phyloP scores from a whole-genome alignment of 2,113 vertebrate genomes.

The Chionis minor region DNA sequence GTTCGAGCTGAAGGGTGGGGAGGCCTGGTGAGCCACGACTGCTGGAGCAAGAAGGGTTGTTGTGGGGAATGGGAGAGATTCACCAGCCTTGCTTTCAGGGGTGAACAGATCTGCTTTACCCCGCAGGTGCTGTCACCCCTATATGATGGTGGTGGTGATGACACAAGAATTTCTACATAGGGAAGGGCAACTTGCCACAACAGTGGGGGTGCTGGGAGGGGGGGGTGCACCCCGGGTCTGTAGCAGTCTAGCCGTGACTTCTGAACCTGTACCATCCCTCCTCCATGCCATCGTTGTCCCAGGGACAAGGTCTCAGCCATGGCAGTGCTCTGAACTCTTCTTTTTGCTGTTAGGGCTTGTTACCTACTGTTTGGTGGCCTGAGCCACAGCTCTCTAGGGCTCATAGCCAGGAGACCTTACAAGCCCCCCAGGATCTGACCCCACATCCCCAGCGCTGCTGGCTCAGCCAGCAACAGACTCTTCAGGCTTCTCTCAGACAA shows the following conservation, averaged over 20 bases:
- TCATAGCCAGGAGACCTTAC: background rate
- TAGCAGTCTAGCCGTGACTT: too few relatives aligned
- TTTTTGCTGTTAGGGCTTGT: background rate
- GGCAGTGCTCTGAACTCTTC: background rate
- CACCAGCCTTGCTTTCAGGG: background rate
- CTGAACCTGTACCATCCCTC: background rate
- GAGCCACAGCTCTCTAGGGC: background rate
- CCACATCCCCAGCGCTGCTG: accelerated
- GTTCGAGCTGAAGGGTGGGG: background rate
- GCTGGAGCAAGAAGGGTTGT: background rate
- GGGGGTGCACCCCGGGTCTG: too few relatives aligned
- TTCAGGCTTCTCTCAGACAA: background rate
- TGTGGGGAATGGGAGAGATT: background rate
- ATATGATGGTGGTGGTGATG: accelerated
- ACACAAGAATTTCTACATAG: background rate
- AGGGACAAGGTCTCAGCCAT: background rate
- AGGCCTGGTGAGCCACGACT: accelerated
- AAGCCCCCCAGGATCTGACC: background rate
- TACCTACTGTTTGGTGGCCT: background rate
- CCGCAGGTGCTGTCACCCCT: background rate
- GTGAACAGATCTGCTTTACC: background rate
- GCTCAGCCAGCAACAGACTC: background rate
- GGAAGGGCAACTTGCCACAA: background rate
- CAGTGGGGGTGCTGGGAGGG: background rate
- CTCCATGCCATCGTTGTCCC: background rate